Evolutionary conservation across 2,888 invertebrate species (phyloP), one percentile per base, ranked within the genome.

Genomic region (Lochmaea crataegi): DNA sequence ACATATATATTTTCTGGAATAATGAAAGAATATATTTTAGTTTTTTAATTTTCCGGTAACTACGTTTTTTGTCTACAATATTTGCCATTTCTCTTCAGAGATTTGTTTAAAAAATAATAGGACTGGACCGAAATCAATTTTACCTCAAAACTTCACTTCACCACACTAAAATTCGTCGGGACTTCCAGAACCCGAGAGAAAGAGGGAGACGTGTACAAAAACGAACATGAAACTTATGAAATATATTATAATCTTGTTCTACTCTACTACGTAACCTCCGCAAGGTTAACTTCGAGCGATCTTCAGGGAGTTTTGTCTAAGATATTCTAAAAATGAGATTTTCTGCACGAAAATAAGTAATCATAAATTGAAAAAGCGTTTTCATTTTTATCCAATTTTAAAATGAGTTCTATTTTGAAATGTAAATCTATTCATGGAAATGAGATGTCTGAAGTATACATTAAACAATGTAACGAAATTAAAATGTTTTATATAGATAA

Each of bases 201-300:
- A 38, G 32, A 38, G 32, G 14, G 2, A 4, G 57, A 26, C 26
- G 57, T 22, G 57, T 57, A 57, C 12, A 26, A 57, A 57, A 48
- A 57, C 9, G 57, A 57, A 26, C 57, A 57, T 12, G 26, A 57
- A 57, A 57, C 57, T 57, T 26, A 57, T 57, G 57, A 57, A 57
- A 26, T 57, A n/a, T n/a, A n/a, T n/a, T n/a, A 26, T 57, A 26
- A 57, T 57, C 57, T 57, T 57, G 18, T 18, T 57, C 57, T 26
- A 57, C 57, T 26, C 26, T 57, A 22, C 56, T 56, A 16, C 56
- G 22, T 22, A 22, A 18, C 32, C 26, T 57, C 12, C 2, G 26
- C 16, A 57, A 57, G 57, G 57, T 57, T 26, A 57, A 26, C 57
- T 57, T 57, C 26, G 57, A 26, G 2, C 2, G 57, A 26, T 26